Percentiles rank a stretch among this genome's conserved stretches.
Conservation (phyloP, 2,113 vertebrate genomes). For the Rhinolophus ferrumequinum region DNA sequence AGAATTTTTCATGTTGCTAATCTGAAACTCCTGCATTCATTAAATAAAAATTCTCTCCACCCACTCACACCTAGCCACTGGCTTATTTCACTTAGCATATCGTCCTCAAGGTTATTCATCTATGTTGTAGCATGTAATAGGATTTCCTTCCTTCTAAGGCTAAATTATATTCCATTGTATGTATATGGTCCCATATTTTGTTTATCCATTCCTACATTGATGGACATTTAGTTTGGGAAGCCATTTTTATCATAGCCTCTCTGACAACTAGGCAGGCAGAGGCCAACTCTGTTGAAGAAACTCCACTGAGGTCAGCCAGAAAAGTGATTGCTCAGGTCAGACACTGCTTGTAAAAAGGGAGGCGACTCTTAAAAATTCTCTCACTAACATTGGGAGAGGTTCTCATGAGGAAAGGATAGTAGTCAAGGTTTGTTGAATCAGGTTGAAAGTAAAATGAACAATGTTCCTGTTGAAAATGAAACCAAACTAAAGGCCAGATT, state of each 20-base stretch:
- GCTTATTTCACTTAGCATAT: background rate
- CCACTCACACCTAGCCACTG: background rate
- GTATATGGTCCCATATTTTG: background rate
- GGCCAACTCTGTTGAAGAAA: background rate
- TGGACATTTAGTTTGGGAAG: background rate
- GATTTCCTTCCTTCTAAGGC: background rate
- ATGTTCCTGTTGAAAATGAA: background rate
- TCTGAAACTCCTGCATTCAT: background rate
- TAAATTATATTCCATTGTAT: background rate
- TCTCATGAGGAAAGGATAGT: background rate
- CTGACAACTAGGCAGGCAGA: background rate
- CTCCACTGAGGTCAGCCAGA: background rate
- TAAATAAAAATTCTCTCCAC: background rate
- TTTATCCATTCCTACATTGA: background rate
- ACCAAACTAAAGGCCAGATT: background rate
- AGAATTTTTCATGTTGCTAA: background rate
- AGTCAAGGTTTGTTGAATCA: background rate
- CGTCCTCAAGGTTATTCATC: background rate
- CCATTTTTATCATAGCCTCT: background rate
- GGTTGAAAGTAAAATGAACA: background rate
- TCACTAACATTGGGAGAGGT: background rate
- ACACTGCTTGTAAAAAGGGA: background rate
- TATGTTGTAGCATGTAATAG: background rate
- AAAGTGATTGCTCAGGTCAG: background rate
- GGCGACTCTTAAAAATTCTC: background rate